phyloP scores from a whole-genome alignment of 2,797 vertebrate species.

The Alca torda region DNA sequence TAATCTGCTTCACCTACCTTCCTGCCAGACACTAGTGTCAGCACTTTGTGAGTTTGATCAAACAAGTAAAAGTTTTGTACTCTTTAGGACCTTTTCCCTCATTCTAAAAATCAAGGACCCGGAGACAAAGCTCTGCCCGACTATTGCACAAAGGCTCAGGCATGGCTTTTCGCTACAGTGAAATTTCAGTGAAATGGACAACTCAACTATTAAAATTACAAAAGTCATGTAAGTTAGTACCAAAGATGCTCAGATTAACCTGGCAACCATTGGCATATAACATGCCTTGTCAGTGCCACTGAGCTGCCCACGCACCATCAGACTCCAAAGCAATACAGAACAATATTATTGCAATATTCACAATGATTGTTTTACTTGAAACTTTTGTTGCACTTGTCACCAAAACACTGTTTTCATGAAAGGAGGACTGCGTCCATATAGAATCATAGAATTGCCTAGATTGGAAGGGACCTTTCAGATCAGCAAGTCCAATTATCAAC shows the following conservation, averaged over 20 bases:
- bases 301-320: background rate
- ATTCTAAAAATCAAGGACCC: constrained; percentile 68
- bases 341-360: background rate
- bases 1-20: background rate
- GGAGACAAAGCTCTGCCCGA: background rate
- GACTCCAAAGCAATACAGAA: background rate
- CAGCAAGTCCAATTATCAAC: background rate
- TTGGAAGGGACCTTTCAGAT: background rate
- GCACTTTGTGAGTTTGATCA: constrained; percentile 19
- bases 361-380: background rate
- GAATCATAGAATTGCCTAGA: background rate
- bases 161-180: fast-evolving
- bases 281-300: background rate
- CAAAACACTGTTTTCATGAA: background rate
- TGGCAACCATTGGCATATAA: background rate
- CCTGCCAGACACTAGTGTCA: background rate
- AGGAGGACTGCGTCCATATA: background rate
- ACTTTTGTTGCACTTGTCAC: background rate
- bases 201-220: background rate
- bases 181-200: background rate
- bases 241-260: background rate
- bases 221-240: background rate
- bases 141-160: constrained; percentile 7
- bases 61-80: background rate
- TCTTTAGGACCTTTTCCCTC: constrained; percentile 48